Evolutionary conservation across 2,113 vertebrate genomes (phyloP).

Genomic region (Hyaena hyaena): DNA sequence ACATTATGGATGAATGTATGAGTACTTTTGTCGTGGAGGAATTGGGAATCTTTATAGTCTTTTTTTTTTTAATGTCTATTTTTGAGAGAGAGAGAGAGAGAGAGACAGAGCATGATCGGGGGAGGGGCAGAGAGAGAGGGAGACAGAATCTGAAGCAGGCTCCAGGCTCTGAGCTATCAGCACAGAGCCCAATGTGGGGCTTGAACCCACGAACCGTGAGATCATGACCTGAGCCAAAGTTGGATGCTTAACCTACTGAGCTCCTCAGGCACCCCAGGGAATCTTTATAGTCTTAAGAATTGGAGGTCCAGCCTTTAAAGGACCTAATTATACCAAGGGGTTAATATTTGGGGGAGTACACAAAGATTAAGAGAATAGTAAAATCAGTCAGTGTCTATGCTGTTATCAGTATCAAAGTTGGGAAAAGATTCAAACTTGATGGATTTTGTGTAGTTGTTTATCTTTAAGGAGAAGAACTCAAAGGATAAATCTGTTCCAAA

Average conservation of each 20-base stretch:
- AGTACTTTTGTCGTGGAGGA: background rate
- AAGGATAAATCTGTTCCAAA: background rate
- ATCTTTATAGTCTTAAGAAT: background rate
- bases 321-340: background rate
- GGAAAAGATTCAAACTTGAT: background rate
- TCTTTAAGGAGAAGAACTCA: slow-evolving; percentile 68
- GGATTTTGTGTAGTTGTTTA: slow-evolving; percentile 5
- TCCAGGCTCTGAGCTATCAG: too few species aligned
- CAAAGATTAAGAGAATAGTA: background rate
- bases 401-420: background rate
- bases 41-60: background rate
- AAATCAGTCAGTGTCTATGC: background rate
- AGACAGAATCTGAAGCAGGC: too few species aligned
- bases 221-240: too few species aligned
- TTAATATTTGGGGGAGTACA: background rate
- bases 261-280: too few species aligned
- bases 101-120: too few species aligned
- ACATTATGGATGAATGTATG: background rate
- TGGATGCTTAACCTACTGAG: too few species aligned
- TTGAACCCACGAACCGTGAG: too few species aligned
- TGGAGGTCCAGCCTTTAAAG: background rate
- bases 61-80: background rate
- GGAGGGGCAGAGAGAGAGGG: too few species aligned
- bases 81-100: too few species aligned
- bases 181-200: too few species aligned